These are phyloP conservation scores for Parambassis ranga DNA, from an alignment of 2,797 vertebrate species.

Conservation along the genomic window DNA sequence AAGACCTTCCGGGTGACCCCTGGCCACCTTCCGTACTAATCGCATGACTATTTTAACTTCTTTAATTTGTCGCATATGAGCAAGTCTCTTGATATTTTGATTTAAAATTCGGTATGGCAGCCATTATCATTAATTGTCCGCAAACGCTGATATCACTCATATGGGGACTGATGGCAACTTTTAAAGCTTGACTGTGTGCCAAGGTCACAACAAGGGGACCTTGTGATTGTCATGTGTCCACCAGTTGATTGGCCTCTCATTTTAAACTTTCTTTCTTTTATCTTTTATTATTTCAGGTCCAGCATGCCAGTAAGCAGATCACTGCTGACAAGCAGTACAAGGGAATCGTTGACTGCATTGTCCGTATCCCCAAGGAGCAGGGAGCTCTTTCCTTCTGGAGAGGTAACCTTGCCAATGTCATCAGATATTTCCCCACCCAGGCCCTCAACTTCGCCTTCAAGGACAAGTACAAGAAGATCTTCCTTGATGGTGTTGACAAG, in stretches of 20 bases:
- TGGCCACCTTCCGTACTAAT: too few relatives aligned
- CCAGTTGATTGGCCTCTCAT: background rate
- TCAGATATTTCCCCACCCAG: conserved; percentile 90
- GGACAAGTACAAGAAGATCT: conserved; percentile 91
- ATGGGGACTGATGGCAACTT: background rate
- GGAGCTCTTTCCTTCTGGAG: conserved; percentile 88
- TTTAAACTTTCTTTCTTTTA: background rate
- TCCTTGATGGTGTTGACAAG: conserved; percentile 88
- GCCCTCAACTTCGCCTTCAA: conserved; percentile 92
- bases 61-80: too few relatives aligned
- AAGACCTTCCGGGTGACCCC: rapidly evolving
- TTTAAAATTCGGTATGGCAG: background rate
- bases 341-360: conserved; percentile 87
- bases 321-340: conserved; percentile 86
- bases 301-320: conserved; percentile 88
- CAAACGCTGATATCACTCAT: background rate
- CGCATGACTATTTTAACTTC: too few relatives aligned
- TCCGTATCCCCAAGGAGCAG: conserved; percentile 88
- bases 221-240: conserved; percentile 1
- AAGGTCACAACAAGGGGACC: conserved; percentile 63
- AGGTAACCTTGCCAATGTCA: conserved; percentile 90
- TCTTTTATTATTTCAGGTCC: conserved; percentile 58
- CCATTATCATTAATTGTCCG: background rate
- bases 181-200: background rate
- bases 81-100: too few relatives aligned